phyloP scores from a whole-genome alignment of 2,888 invertebrate genomes.

The Mamestra brassicae region DNA sequence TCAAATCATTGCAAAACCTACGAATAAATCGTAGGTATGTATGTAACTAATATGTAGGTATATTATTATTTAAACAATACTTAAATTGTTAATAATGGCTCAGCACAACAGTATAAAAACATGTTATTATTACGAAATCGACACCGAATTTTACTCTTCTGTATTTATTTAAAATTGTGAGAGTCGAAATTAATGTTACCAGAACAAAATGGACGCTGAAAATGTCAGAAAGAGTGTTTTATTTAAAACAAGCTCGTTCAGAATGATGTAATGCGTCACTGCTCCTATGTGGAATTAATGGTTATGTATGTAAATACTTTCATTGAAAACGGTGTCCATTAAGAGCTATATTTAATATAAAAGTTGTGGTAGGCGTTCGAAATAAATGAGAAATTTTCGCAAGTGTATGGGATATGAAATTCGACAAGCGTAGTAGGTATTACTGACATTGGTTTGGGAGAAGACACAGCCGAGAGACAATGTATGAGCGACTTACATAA shows the following conservation, averaged over 20 bases:
- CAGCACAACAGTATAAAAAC: background rate
- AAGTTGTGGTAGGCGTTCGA: background rate
- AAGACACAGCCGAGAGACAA: background rate
- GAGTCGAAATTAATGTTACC: background rate
- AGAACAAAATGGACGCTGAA: background rate
- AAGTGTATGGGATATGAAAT: slow-evolving; percentile 5
- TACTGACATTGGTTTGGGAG: slow-evolving; percentile 3
- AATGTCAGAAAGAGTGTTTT: background rate
- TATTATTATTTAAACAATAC: too few species aligned
- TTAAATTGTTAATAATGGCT: background rate
- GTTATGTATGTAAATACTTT: slow-evolving; percentile 4
- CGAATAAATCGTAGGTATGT: background rate
- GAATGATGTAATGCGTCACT: background rate
- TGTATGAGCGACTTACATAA: background rate
- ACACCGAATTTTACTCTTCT: background rate
- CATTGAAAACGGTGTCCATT: background rate
- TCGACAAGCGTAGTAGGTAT: background rate
- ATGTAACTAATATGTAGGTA: too few species aligned
- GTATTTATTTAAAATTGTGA: background rate
- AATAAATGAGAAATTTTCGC: background rate
- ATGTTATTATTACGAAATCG: background rate
- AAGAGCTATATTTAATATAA: background rate
- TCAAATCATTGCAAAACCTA: background rate
- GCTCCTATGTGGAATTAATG: slow-evolving; percentile 7
- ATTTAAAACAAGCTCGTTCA: background rate